These are phyloP conservation scores for Siniperca chuatsi DNA, from an alignment of 2,113 vertebrate genomes.

Conservation along the genomic window DNA sequence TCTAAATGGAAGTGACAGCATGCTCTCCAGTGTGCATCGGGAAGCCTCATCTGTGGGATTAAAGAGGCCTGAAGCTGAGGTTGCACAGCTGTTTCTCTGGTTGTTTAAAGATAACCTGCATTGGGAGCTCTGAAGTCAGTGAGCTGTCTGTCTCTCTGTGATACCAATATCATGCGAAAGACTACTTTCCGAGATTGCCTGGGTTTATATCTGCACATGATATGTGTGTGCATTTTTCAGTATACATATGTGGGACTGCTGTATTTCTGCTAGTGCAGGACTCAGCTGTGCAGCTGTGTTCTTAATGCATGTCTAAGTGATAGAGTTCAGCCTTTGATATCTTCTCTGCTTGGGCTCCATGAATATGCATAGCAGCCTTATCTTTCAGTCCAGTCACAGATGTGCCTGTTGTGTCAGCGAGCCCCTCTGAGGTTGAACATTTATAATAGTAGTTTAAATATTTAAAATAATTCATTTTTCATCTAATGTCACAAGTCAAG, in stretches of 20 bases:
- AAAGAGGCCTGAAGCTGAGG: conserved; percentile 61
- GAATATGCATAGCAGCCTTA: conserved; percentile 60
- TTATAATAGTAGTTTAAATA: not conserved
- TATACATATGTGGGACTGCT: not conserved
- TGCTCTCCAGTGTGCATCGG: conserved; percentile 50
- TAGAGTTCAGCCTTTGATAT: conserved; percentile 59
- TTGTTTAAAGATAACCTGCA: conserved; percentile 76
- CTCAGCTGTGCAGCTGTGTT: conserved; percentile 39
- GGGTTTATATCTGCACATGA: conserved; percentile 45
- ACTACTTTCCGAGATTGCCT: conserved; percentile 54
- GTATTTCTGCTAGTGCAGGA: conserved; percentile 18
- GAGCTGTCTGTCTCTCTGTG: conserved; percentile 43
- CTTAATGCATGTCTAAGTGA: conserved; percentile 48
- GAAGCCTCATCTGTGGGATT: conserved; percentile 67
- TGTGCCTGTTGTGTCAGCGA: conserved; percentile 41
- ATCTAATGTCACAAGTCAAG: conserved; percentile 2
- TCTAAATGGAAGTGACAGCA: conserved; percentile 63
- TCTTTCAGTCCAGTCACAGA: conserved; percentile 59
- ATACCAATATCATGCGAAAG: conserved; percentile 52
- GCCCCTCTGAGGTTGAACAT: conserved; percentile 17
- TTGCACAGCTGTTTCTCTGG: conserved; percentile 72
- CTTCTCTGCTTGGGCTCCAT: conserved; percentile 26
- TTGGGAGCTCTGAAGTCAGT: conserved; percentile 35
- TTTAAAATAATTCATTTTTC: conserved; percentile 8
- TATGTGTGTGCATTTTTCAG: conserved; percentile 31